A percentile compares a stretch with the other conserved stretches of the same genome.
These are phyloP conservation scores for Vollenhovia emeryi DNA, from an alignment of 1,140 invertebrate genomes.

Conservation along the genomic window DNA sequence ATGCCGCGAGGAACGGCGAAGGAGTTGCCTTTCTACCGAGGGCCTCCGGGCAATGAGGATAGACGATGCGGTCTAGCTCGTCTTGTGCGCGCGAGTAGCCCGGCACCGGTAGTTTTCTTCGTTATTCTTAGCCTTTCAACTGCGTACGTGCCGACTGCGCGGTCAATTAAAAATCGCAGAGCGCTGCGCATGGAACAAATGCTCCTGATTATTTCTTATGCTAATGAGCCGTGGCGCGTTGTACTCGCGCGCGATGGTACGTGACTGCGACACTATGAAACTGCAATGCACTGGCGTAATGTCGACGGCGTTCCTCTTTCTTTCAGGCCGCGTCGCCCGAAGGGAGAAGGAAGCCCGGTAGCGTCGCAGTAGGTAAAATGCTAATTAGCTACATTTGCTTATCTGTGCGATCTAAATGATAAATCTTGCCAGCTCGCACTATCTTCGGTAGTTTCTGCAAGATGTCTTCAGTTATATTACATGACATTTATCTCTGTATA, in stretches of 20 bases:
- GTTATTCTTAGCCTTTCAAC: slow-evolving; percentile 3
- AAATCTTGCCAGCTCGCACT: background rate
- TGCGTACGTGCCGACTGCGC: slow-evolving; percentile 11
- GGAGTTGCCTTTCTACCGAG: background rate
- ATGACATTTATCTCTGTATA: background rate
- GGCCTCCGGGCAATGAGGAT: slow-evolving; percentile 38
- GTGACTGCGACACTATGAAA: background rate
- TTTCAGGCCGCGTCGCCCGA: background rate
- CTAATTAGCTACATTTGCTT: slow-evolving; percentile 7
- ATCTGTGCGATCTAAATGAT: slow-evolving; percentile 4
- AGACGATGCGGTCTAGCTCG: slow-evolving; percentile 19
- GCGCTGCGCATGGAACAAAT: background rate
- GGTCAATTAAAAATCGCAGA: slow-evolving; percentile 42
- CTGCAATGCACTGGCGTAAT: background rate
- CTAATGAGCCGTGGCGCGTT: slow-evolving; percentile 20
- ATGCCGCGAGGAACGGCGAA: slow-evolving; percentile 8
- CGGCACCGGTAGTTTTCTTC: background rate
- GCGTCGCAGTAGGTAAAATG: background rate
- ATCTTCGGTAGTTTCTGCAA: background rate
- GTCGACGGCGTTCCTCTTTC: background rate
- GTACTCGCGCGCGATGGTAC: background rate
- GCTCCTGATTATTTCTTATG: slow-evolving; percentile 52
- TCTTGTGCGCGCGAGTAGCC: background rate
- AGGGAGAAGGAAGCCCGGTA: background rate
- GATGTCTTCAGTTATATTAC: background rate